Conservation (phyloP, 30 jellyfish, hydroid and myxozoan species). For the Nemopilema nomurai region DNA sequence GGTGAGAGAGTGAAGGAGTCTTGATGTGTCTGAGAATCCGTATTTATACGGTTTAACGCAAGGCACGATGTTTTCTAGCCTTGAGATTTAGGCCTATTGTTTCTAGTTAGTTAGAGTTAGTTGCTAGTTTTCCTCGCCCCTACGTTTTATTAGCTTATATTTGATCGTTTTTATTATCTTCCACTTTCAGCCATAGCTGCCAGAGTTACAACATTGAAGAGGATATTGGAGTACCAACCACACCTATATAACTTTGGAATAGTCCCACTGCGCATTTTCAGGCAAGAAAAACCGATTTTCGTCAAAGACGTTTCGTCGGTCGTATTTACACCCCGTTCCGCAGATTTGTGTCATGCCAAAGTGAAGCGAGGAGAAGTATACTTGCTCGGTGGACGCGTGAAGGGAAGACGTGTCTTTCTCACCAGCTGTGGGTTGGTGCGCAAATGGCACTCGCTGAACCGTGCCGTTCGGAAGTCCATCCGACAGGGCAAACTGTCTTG, state of each 20-base stretch:
- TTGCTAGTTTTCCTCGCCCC: no score
- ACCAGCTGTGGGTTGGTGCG: constrained; percentile 87
- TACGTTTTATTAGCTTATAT: no score
- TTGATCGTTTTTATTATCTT: neutral
- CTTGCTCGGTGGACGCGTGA: constrained; percentile 82
- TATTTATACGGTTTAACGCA: no score
- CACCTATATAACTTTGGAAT: constrained; percentile 62
- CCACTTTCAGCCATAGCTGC: constrained; percentile 74
- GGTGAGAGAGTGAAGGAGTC: no score
- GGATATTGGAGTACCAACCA: constrained; percentile 57
- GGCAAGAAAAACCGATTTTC: constrained; percentile 63
- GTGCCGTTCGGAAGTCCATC: constrained; percentile 63
- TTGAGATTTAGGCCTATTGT: no score
- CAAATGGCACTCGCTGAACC: constrained; percentile 74
- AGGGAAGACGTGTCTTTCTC: constrained; percentile 76
- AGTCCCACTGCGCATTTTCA: constrained; percentile 65
- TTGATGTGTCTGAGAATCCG: no score
- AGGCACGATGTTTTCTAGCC: no score
- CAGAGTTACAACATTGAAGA: constrained; percentile 56
- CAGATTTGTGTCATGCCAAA: constrained; percentile 78
- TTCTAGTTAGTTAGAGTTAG: no score
- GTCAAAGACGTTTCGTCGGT: constrained; percentile 55
- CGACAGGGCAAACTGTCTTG: constrained; percentile 80
- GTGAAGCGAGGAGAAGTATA: constrained; percentile 65
- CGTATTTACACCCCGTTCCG: constrained; percentile 82